These are phyloP conservation scores for Microhierax caerulescens DNA, from an alignment of 2,797 vertebrate genomes.

Conservation along the genomic window DNA sequence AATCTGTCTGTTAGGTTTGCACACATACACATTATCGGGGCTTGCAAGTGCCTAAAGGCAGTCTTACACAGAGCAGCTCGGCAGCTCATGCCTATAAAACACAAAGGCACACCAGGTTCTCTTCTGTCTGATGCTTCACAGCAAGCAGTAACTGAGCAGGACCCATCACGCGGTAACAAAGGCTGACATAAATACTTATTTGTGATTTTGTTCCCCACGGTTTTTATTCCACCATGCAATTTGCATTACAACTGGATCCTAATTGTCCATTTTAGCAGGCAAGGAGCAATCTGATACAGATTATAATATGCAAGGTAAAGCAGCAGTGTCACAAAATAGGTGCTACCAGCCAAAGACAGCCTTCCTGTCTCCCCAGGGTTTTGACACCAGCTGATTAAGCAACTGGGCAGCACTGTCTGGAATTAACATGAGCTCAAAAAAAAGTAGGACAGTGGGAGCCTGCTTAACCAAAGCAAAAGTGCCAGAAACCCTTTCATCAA, in stretches of 20 bases:
- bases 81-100: neutral
- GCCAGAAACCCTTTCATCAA: neutral
- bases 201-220: neutral
- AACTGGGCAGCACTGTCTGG: neutral
- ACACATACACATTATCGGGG: neutral
- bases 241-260: neutral
- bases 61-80: neutral
- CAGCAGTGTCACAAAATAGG: neutral
- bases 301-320: neutral
- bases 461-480: neutral
- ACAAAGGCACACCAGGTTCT: neutral
- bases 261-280: neutral
- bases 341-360: neutral
- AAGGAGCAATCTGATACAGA: conserved; percentile 49
- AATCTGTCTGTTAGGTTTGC: conserved; percentile 28
- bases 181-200: neutral
- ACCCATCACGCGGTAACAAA: neutral
- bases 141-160: neutral
- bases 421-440: neutral
- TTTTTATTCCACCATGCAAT: neutral
- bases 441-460: neutral
- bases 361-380: neutral
- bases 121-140: neutral
- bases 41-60: neutral
- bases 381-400: neutral